phyloP scores from a whole-genome alignment of 1,140 invertebrate genomes.

The Dufourea novaeangliae region DNA sequence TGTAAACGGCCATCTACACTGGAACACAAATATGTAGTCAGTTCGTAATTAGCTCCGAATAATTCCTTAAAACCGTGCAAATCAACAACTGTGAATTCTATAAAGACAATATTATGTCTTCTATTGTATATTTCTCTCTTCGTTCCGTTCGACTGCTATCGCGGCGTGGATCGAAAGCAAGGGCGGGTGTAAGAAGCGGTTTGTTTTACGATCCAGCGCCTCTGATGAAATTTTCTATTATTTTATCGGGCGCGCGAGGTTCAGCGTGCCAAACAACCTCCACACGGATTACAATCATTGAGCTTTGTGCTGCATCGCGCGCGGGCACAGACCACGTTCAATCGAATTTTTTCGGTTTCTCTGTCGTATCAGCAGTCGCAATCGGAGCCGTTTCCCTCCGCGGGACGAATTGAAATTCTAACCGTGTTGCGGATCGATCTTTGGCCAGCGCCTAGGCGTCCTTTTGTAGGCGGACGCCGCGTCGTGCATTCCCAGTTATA shows the following conservation, averaged over 20 bases:
- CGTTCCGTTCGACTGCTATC: not conserved
- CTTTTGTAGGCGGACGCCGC: constrained; percentile 32
- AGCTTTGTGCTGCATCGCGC: not conserved
- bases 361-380: constrained; percentile 24
- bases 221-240: constrained; percentile 18
- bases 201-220: constrained; percentile 12
- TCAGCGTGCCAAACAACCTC: not conserved
- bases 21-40: no score
- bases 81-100: no score
- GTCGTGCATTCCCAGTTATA: constrained; percentile 26
- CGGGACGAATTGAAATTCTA: constrained; percentile 36
- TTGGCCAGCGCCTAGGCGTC: constrained; percentile 21
- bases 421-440: constrained; percentile 36
- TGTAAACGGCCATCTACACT: no score
- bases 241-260: not conserved
- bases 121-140: no score
- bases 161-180: not conserved
- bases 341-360: constrained; percentile 26
- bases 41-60: no score
- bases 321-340: not conserved
- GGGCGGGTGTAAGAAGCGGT: not conserved
- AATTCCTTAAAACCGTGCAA: no score
- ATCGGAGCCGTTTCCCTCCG: constrained; percentile 3
- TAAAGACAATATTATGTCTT: no score
- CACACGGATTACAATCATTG: constrained; percentile 14